Percentiles rank a stretch among this genome's conserved stretches.
Conservation (phyloP, 2,888 invertebrate species). For the Ornithoptera alexandrae region DNA sequence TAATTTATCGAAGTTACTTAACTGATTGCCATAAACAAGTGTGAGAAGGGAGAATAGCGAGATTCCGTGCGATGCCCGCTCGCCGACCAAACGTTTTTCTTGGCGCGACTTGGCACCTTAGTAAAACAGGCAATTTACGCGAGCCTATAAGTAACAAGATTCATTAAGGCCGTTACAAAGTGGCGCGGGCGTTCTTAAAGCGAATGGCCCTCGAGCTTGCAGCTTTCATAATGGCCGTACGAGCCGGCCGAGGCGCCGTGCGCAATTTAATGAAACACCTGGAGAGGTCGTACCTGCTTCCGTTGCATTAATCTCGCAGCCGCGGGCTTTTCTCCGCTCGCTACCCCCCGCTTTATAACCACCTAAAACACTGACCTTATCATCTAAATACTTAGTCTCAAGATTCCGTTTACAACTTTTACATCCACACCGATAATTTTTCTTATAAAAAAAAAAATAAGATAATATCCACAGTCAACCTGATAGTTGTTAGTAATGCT, state of each 20-base stretch:
- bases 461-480: not conserved
- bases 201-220: slow-evolving; percentile 78
- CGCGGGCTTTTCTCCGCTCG: slow-evolving; percentile 33
- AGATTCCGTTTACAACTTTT: slow-evolving; percentile 1
- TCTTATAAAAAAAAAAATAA: not conserved
- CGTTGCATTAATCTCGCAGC: slow-evolving; percentile 73
- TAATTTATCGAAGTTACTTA: not conserved
- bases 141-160: slow-evolving; percentile 79
- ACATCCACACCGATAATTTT: not conserved
- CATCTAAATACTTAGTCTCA: slow-evolving; percentile 3
- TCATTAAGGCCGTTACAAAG: slow-evolving; percentile 79
- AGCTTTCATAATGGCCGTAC: slow-evolving; percentile 76
- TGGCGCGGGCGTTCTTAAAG: slow-evolving; percentile 78
- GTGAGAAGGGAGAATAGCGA: slow-evolving; percentile 30
- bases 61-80: slow-evolving; percentile 40
- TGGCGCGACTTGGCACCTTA: slow-evolving; percentile 42
- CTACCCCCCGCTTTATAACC: slow-evolving; percentile 33
- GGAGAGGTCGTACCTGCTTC: slow-evolving; percentile 74
- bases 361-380: slow-evolving; percentile 36
- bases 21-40: not conserved
- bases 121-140: slow-evolving; percentile 76
- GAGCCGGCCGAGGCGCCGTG: slow-evolving; percentile 71
- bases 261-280: slow-evolving; percentile 79
- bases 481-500: not conserved
- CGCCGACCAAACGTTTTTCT: slow-evolving; percentile 59